Conservation (phyloP, 2,113 vertebrate genomes). For the Ploceus nigricollis region DNA sequence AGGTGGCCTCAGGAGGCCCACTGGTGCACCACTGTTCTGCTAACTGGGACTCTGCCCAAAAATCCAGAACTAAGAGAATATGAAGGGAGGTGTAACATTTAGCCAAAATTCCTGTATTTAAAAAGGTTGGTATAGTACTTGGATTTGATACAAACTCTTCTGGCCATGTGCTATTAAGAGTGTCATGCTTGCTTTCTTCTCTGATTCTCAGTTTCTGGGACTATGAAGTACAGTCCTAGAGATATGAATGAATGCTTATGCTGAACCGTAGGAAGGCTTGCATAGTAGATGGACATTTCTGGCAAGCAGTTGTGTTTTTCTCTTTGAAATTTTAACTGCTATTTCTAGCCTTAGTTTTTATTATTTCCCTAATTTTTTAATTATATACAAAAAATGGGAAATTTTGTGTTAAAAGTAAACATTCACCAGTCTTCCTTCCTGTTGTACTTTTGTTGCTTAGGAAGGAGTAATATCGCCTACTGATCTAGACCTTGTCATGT, state of each 20-base stretch:
- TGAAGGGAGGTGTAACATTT: background rate
- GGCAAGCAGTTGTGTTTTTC: background rate
- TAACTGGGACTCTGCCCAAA: background rate
- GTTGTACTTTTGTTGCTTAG: conserved; percentile 61
- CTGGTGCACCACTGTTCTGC: background rate
- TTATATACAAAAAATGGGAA: background rate
- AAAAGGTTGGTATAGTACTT: background rate
- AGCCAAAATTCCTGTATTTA: background rate
- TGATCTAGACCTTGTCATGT: conserved; percentile 96
- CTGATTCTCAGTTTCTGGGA: background rate
- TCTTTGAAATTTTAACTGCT: background rate
- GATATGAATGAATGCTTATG: background rate
- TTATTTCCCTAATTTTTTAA: background rate
- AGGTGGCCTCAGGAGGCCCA: background rate
- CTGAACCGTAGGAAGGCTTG: background rate
- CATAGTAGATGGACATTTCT: background rate
- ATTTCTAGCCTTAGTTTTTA: background rate
- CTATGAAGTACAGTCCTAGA: background rate
- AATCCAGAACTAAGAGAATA: background rate
- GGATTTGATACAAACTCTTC: background rate
- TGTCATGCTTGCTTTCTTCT: background rate
- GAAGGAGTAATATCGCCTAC: conserved; percentile 88
- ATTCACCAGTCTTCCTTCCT: background rate
- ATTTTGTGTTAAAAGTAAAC: background rate
- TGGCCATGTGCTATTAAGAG: background rate